phyloP scores from a whole-genome alignment of 2,797 vertebrate species.

The Paratrypauchen microcephalus region DNA sequence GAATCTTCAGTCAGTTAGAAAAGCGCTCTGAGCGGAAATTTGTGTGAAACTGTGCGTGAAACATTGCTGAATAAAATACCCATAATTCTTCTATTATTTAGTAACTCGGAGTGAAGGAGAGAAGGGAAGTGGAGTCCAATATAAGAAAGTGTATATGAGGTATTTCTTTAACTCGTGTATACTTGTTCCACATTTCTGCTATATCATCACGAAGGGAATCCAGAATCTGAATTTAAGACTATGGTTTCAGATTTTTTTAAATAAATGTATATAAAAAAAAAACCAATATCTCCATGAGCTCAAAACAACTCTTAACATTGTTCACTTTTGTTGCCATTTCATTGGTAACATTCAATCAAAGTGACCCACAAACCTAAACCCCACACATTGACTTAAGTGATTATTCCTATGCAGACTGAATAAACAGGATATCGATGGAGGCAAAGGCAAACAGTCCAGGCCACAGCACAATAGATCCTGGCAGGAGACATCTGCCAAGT shows the following conservation, averaged over 20 bases:
- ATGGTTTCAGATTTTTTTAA: neutral
- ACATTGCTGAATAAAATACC: conserved; percentile 75
- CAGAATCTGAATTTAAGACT: too few species aligned
- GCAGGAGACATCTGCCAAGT: conserved; percentile 67
- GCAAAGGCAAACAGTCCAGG: conserved; percentile 59
- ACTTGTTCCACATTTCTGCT: neutral
- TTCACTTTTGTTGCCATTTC: neutral
- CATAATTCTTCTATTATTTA: conserved; percentile 80
- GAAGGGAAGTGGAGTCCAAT: conserved; percentile 41
- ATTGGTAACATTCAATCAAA: conserved; percentile 28
- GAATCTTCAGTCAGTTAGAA: conserved; percentile 70
- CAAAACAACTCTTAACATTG: neutral
- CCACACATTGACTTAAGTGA: conserved; percentile 62
- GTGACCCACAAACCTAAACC: conserved; percentile 63
- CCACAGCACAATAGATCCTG: conserved; percentile 55
- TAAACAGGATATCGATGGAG: conserved; percentile 70
- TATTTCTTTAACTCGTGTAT: neutral
- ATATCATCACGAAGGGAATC: neutral
- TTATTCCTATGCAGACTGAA: conserved; percentile 71
- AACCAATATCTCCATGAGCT: neutral
- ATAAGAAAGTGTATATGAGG: neutral
- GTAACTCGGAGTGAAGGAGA: conserved; percentile 56
- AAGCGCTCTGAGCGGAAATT: conserved; percentile 71
- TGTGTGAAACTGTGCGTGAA: conserved; percentile 81
- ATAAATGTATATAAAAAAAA: neutral